Evolutionary conservation across 2,888 invertebrate genomes (phyloP).

Genomic region (Digitonthophagus gazella): DNA sequence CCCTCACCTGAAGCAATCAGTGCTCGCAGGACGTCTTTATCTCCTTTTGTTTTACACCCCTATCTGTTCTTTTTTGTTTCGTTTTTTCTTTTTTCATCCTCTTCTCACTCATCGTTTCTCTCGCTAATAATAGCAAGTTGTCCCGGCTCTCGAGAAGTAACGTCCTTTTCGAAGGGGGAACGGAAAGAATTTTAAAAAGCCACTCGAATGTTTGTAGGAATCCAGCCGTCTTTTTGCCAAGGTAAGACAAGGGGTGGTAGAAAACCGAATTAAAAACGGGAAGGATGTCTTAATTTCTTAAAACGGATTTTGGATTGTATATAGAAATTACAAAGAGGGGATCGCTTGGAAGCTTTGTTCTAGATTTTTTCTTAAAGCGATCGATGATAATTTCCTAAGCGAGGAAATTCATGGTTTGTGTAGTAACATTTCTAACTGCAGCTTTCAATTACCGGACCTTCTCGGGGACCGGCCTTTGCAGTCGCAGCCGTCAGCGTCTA

Average conservation of each 20-base stretch:
- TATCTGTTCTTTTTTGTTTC: slow-evolving; percentile 12
- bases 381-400: too few species aligned
- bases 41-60: slow-evolving; percentile 44
- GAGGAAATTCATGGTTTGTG: too few species aligned
- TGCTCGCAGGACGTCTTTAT: slow-evolving; percentile 43
- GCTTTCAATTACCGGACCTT: not conserved
- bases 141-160: not conserved
- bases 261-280: slow-evolving; percentile 7
- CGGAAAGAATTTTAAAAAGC: not conserved
- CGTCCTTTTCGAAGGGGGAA: not conserved
- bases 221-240: not conserved
- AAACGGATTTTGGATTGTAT: not conserved
- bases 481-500: not conserved
- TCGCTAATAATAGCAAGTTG: slow-evolving; percentile 8
- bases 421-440: not conserved
- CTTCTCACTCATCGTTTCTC: not conserved
- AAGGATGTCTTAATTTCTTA: slow-evolving; percentile 1
- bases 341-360: too few species aligned
- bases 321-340: too few species aligned
- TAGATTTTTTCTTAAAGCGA: too few species aligned
- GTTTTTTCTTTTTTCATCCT: not conserved
- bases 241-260: slow-evolving; percentile 1
- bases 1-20: slow-evolving; percentile 42
- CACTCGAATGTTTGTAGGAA: not conserved
- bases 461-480: not conserved